Percentiles rank a stretch among this genome's conserved stretches.
phyloP scores from a whole-genome alignment of 2,888 invertebrate species.

The Maniola hyperantus region DNA sequence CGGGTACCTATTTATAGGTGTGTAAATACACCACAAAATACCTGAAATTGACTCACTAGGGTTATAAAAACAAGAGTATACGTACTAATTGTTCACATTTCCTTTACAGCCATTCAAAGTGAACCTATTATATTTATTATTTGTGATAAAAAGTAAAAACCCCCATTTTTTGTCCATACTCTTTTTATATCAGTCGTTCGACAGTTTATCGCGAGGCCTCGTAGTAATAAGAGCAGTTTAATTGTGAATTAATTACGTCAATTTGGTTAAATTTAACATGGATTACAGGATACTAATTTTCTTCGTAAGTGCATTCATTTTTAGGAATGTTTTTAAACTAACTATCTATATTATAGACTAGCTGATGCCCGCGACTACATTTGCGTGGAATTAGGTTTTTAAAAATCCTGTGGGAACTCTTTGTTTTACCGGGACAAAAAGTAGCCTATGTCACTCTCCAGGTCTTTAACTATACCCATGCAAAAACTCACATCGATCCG shows the following conservation, averaged over 20 bases:
- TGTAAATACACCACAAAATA: slow-evolving; percentile 1
- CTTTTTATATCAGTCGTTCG: slow-evolving; percentile 14
- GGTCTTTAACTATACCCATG: no score
- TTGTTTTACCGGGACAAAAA: no score
- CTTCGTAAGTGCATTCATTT: slow-evolving; percentile 25
- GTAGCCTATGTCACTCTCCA: no score
- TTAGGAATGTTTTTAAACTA: no score
- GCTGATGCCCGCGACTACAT: no score
- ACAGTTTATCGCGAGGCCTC: slow-evolving; percentile 16
- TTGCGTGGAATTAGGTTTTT: no score
- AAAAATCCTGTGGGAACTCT: no score
- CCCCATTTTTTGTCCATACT: slow-evolving; percentile 42
- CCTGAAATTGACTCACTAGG: slow-evolving; percentile 32
- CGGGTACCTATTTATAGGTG: background rate
- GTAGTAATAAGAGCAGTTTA: slow-evolving; percentile 2
- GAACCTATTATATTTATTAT: slow-evolving; percentile 42
- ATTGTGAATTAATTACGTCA: slow-evolving; percentile 11
- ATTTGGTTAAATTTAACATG: slow-evolving; percentile 18
- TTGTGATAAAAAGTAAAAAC: slow-evolving; percentile 42
- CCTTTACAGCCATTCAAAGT: slow-evolving; percentile 32
- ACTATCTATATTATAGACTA: no score
- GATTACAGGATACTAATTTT: slow-evolving; percentile 22
- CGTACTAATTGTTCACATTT: slow-evolving; percentile 38
- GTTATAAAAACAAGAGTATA: slow-evolving; percentile 38
- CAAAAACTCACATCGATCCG: no score